phyloP scores from a whole-genome alignment of 2,113 vertebrate genomes.

The Hippoglossus stenolepis region DNA sequence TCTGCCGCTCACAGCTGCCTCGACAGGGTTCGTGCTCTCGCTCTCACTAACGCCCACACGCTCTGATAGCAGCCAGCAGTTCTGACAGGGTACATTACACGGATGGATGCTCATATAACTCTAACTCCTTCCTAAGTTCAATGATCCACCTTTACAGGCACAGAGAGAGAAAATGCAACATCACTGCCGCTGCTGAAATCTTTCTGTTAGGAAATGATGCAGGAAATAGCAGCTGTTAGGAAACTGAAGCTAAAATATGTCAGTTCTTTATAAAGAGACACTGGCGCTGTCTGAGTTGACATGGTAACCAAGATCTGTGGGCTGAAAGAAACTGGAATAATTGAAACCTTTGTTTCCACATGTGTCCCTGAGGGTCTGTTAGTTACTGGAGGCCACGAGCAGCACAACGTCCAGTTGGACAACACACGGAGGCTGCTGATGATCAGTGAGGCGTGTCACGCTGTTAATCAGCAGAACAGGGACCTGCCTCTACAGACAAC shows the following conservation, averaged over 20 bases:
- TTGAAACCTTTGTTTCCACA: too few species aligned
- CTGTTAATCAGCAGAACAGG: too few species aligned
- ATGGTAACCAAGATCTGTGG: neutral
- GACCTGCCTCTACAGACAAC: too few species aligned
- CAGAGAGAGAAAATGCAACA: neutral
- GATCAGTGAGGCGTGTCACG: too few species aligned
- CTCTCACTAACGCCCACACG: constrained; percentile 8
- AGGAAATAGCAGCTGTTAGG: neutral
- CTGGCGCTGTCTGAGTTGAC: too few species aligned
- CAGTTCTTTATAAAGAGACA: neutral
- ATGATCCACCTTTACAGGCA: neutral
- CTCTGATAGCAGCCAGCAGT: neutral
- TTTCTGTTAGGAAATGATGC: neutral
- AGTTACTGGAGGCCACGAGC: too few species aligned
- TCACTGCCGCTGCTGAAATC: neutral
- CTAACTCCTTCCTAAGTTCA: neutral
- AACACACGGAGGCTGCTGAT: too few species aligned
- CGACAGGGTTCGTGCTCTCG: constrained; percentile 7
- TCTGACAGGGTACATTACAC: neutral
- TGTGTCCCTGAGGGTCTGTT: neutral
- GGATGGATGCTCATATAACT: neutral
- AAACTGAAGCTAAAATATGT: neutral
- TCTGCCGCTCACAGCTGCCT: constrained; percentile 12
- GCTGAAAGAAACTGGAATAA: neutral
- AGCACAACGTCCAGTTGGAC: too few species aligned